Conservation (phyloP, 2,797 vertebrate genomes). For the Malurus splendens region DNA sequence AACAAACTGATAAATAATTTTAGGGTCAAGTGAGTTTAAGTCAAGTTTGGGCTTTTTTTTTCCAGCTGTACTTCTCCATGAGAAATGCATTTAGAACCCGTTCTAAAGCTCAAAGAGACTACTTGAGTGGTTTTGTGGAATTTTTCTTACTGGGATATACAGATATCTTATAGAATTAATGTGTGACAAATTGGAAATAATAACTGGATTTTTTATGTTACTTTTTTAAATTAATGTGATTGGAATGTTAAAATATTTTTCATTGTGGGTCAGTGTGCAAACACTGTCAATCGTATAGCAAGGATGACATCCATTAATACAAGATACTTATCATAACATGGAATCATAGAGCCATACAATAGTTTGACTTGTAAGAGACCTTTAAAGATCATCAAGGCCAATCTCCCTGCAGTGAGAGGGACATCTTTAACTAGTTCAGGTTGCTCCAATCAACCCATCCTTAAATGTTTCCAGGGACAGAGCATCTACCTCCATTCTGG, state of each 20-base stretch:
- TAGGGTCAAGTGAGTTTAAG: neutral
- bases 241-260: neutral
- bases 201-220: neutral
- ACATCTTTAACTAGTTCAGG: neutral
- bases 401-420: neutral
- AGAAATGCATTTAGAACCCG: neutral
- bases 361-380: neutral
- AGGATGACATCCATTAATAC: neutral
- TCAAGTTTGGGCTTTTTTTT: too few relatives aligned
- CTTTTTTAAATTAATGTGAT: neutral
- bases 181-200: neutral
- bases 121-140: neutral
- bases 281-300: neutral
- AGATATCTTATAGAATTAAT: neutral
- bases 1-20: neutral
- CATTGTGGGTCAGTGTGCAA: neutral
- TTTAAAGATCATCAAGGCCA: neutral
- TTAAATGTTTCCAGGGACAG: neutral
- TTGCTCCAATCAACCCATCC: neutral
- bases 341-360: neutral
- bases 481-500: neutral
- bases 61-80: neutral
- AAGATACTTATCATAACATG: neutral
- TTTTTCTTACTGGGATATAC: neutral
- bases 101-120: neutral